Evolutionary conservation across 2,113 vertebrate species (phyloP).

Genomic region (Ondatra zibethicus): DNA sequence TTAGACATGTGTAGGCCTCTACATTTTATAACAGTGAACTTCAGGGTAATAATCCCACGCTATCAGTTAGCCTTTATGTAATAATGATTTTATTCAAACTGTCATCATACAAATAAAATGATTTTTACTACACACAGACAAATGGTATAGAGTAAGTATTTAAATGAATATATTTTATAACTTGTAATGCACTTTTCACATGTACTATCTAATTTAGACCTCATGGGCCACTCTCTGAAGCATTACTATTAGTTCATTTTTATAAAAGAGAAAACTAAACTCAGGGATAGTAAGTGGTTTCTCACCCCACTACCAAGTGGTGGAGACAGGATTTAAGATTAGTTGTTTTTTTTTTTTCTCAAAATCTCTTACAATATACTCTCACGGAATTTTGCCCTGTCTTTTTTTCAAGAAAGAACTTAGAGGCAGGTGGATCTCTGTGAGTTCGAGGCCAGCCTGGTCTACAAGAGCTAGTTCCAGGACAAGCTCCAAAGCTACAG

Average conservation of each 20-base stretch:
- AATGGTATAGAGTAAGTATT: background rate
- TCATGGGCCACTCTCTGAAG: background rate
- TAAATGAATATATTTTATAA: background rate
- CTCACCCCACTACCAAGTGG: background rate
- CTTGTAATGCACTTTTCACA: background rate
- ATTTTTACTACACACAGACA: background rate
- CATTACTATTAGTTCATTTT: slow-evolving; percentile 20
- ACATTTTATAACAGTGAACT: background rate
- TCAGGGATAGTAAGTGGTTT: background rate
- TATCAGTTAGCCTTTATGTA: slow-evolving; percentile 23
- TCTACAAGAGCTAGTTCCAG: no score
- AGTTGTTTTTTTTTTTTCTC: background rate
- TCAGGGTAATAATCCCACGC: slow-evolving; percentile 8
- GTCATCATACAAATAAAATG: background rate
- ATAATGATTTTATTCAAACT: slow-evolving; percentile 47
- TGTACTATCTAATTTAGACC: background rate
- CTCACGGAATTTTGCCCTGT: background rate
- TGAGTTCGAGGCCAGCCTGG: no score
- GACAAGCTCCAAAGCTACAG: no score
- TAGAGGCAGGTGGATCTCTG: no score
- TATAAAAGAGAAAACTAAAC: slow-evolving; percentile 11
- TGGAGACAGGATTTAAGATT: background rate
- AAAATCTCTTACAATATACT: slow-evolving; percentile 36
- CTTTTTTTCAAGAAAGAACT: background rate
- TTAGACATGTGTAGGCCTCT: background rate